A percentile compares a stretch with the other conserved stretches of the same genome.
Evolutionary conservation across 1,140 invertebrate species (phyloP).

Genomic region (Physella acuta): DNA sequence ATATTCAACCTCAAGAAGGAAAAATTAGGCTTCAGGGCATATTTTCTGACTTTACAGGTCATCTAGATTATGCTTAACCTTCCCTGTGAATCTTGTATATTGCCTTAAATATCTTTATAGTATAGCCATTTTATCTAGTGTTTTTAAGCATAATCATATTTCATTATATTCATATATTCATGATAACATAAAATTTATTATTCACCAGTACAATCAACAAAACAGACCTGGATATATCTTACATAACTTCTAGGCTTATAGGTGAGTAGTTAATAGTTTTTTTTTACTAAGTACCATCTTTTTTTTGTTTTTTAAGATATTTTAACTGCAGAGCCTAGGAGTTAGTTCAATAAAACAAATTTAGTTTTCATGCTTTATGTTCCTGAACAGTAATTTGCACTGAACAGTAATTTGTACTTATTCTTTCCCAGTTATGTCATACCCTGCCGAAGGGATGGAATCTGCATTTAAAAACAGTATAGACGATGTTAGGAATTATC

Average conservation of each 20-base stretch:
- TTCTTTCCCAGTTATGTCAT: constrained; percentile 77
- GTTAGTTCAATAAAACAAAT: constrained; percentile 4
- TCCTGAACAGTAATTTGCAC: background rate
- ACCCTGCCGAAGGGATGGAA: constrained; percentile 90
- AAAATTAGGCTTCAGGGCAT: too few relatives aligned
- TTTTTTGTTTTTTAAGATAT: background rate
- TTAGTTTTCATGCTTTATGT: background rate
- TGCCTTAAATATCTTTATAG: too few relatives aligned
- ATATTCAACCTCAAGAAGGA: too few relatives aligned
- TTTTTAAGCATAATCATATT: too few relatives aligned
- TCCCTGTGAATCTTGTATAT: too few relatives aligned
- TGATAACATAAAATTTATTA: too few relatives aligned
- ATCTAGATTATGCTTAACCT: too few relatives aligned
- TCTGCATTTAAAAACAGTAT: constrained; percentile 90
- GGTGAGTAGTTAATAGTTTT: constrained; percentile 42
- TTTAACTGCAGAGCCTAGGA: background rate
- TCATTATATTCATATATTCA: too few relatives aligned
- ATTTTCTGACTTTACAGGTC: too few relatives aligned
- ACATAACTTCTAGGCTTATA: constrained; percentile 80
- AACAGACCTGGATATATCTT: constrained; percentile 85
- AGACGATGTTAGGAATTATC: constrained; percentile 77
- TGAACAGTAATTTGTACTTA: background rate
- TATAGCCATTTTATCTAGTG: too few relatives aligned
- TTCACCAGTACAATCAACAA: constrained; percentile 76
- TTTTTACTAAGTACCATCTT: background rate